phyloP scores from a whole-genome alignment of 2,113 vertebrate genomes.

The Ibidorhyncha struthersii region DNA sequence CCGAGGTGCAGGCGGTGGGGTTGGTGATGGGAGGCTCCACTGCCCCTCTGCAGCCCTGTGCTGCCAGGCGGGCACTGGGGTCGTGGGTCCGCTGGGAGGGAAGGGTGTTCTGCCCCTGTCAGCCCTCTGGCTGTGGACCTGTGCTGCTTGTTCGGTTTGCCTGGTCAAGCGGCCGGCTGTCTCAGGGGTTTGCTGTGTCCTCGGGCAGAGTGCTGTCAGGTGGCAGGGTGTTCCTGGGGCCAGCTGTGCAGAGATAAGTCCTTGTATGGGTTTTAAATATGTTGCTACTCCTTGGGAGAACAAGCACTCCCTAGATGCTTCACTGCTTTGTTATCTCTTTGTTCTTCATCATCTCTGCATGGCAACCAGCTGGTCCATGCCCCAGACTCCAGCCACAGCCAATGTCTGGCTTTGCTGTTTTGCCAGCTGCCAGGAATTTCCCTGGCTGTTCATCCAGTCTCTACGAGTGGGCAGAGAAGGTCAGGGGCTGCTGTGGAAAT shows the following conservation, averaged over 20 bases:
- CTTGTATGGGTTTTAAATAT: not conserved
- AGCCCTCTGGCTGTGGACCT: not conserved
- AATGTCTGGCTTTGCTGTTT: rapidly evolving
- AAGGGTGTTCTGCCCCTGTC: not conserved
- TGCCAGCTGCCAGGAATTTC: not conserved
- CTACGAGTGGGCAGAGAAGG: not conserved
- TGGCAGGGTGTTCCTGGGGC: not conserved
- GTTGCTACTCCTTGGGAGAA: not conserved
- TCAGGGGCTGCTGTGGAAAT: not conserved
- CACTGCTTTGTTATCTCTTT: not conserved
- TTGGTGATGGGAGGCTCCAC: not conserved
- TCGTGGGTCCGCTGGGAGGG: not conserved
- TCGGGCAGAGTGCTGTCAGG: not conserved
- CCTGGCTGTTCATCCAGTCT: not conserved
- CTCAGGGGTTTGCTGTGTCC: not conserved
- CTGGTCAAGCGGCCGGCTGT: no score
- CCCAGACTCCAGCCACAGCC: not conserved
- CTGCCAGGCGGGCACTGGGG: not conserved
- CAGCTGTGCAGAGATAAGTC: not conserved
- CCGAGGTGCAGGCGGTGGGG: not conserved
- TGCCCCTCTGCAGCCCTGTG: not conserved
- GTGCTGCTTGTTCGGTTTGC: not conserved
- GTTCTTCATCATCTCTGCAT: not conserved
- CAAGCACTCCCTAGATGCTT: not conserved
- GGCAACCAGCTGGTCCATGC: not conserved